Evolutionary conservation across 2,888 invertebrate species (phyloP), one percentile per base, ranked within the genome.

Genomic region (Cactoblastis cactorum): DNA sequence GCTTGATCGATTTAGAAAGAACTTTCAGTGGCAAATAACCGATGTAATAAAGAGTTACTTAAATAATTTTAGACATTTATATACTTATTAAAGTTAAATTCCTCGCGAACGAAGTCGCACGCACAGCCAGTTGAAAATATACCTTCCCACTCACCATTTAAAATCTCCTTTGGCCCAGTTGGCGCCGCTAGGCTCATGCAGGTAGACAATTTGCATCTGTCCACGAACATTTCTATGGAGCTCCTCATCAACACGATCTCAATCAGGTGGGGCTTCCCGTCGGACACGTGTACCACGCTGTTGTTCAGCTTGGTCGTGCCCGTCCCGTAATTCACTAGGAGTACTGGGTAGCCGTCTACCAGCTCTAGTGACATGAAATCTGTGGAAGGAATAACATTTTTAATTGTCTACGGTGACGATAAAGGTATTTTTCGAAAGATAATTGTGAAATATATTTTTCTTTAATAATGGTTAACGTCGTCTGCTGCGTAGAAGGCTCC

Each of bases 321-420:
- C 0, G 95, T 92, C 0, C 98, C 98, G 71, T 97, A 96, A 86
- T 98, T 96, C 3, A 98, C 92, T 22, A 95, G 92, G 6, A 98
- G 87, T 0, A 95, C 92, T 0, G 95, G 96, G 72, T 91, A 94
- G n/a, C 98, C 98, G 34, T 95, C 92, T 5, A 92, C 90, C 41
- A 99, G 83, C 74, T 98, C 97, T 56, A 99, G 81, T 0, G 97
- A 93, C 88, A 99, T 94, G 80, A 97, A 98, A 89, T 98, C 98
- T 83, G 90, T 50, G 60, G 57, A 65, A n/a, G n/a, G n/a, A n/a
- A n/a, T 55, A 68, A 70, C 53, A 34, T n/a, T 3, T 1, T 2
- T 15, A 3, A 9, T 28, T 1, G 15, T n/a, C 9, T 2, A n/a
- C 2, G n/a, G 8, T 33, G n/a, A 22, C 22, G 22, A 22, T n/a